Evolutionary conservation across 1,140 invertebrate species (phyloP).

Genomic region (Acromyrmex heyeri): DNA sequence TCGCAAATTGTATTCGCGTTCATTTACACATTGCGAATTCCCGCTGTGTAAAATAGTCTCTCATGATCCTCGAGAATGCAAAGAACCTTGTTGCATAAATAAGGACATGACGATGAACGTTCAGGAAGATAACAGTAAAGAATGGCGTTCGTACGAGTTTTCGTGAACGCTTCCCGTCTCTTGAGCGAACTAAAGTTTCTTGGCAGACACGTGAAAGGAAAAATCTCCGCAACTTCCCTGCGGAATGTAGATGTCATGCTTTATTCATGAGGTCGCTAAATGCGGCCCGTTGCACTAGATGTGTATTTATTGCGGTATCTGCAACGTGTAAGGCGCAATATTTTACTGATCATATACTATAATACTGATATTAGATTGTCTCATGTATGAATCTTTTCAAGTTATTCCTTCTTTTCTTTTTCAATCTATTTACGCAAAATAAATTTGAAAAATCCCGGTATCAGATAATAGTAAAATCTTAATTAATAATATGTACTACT

Average conservation of each 20-base stretch:
- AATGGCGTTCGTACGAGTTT: conserved; percentile 51
- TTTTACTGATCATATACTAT: conserved; percentile 55
- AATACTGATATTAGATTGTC: conserved; percentile 28
- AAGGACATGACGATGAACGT: conserved; percentile 60
- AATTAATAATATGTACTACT: no score
- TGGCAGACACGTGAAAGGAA: conserved; percentile 49
- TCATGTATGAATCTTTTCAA: not conserved
- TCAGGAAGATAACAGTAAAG: conserved; percentile 53
- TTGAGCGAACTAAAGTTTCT: conserved; percentile 50
- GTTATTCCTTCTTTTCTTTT: not conserved
- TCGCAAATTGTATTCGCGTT: not conserved
- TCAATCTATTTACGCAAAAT: not conserved
- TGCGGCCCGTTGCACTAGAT: conserved; percentile 63
- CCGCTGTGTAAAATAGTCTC: conserved; percentile 30
- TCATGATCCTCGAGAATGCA: conserved; percentile 51
- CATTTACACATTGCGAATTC: conserved; percentile 13
- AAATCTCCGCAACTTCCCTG: conserved; percentile 56
- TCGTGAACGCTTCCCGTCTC: conserved; percentile 42
- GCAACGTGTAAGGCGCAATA: conserved; percentile 31
- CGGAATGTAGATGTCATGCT: conserved; percentile 65
- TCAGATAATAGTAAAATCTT: not conserved
- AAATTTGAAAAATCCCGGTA: not conserved
- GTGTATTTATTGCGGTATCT: conserved; percentile 67
- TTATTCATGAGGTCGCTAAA: conserved; percentile 76
- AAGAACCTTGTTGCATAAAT: conserved; percentile 46